These are phyloP conservation scores for Petrocephalus sullivani DNA, from an alignment of 2,797 vertebrate species.

Conservation along the genomic window DNA sequence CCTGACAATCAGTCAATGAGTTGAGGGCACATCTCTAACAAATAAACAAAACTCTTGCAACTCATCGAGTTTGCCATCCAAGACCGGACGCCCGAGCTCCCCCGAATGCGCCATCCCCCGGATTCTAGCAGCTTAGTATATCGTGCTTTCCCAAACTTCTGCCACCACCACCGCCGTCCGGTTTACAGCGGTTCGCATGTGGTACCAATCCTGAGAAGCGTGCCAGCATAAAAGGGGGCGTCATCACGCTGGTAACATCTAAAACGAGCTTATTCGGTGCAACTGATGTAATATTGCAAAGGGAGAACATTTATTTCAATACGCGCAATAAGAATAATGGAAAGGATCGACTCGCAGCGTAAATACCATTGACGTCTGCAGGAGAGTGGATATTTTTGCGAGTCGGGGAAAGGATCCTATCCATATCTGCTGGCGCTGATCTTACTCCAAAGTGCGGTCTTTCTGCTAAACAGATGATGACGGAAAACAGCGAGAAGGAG, in stretches of 20 bases:
- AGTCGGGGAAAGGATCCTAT: neutral
- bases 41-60: neutral
- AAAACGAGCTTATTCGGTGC: neutral
- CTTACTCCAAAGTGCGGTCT: neutral
- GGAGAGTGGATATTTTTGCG: constrained; percentile 7
- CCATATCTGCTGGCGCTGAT: neutral
- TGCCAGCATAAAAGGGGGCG: neutral
- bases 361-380: neutral
- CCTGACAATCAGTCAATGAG: neutral
- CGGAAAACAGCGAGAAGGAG: constrained; percentile 77
- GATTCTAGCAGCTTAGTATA: neutral
- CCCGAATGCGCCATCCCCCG: neutral
- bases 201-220: neutral
- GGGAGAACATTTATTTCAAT: neutral
- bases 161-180: neutral
- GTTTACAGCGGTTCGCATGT: neutral
- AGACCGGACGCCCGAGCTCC: neutral
- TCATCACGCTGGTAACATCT: neutral
- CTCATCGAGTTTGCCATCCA: neutral
- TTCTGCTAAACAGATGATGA: constrained; percentile 55
- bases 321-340: neutral
- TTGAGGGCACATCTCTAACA: neutral
- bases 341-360: neutral
- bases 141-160: neutral
- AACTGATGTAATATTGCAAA: neutral